phyloP scores from a whole-genome alignment of 1,140 invertebrate genomes.

The Vanessa atalanta region DNA sequence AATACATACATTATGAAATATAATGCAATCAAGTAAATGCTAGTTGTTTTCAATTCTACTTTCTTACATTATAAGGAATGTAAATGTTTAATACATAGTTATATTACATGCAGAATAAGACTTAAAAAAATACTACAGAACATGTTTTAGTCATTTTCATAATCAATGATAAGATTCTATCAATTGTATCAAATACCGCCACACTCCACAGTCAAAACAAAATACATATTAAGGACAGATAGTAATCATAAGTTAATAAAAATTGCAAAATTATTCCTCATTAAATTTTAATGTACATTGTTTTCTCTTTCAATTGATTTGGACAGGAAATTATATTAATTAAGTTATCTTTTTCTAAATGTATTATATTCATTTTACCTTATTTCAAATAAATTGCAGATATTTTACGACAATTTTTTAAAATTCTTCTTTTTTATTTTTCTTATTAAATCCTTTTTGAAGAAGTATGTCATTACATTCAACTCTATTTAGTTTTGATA shows the following conservation, averaged over 20 bases:
- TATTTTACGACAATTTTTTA: slow-evolving; percentile 32
- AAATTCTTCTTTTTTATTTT: slow-evolving; percentile 67
- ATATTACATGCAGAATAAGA: neutral
- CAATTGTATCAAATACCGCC: too few relatives aligned
- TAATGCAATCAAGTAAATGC: neutral
- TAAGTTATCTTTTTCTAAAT: neutral
- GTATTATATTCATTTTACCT: neutral
- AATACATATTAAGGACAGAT: too few relatives aligned
- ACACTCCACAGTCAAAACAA: too few relatives aligned
- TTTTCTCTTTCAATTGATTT: neutral
- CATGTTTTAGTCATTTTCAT: too few relatives aligned
- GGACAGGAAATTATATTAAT: neutral
- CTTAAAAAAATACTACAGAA: neutral
- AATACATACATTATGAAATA: neutral
- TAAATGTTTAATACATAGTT: neutral
- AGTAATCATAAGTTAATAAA: too few relatives aligned
- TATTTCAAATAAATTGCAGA: neutral
- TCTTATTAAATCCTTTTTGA: slow-evolving; percentile 82
- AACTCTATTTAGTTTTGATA: slow-evolving; percentile 82
- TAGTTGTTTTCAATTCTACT: neutral
- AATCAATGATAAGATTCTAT: too few relatives aligned
- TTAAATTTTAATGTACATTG: too few relatives aligned
- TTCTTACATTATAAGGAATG: neutral
- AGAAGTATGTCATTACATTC: slow-evolving; percentile 86
- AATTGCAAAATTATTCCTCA: too few relatives aligned